phyloP scores from a whole-genome alignment of 2,888 invertebrate genomes.

The Tenthredo scrophulariae region DNA sequence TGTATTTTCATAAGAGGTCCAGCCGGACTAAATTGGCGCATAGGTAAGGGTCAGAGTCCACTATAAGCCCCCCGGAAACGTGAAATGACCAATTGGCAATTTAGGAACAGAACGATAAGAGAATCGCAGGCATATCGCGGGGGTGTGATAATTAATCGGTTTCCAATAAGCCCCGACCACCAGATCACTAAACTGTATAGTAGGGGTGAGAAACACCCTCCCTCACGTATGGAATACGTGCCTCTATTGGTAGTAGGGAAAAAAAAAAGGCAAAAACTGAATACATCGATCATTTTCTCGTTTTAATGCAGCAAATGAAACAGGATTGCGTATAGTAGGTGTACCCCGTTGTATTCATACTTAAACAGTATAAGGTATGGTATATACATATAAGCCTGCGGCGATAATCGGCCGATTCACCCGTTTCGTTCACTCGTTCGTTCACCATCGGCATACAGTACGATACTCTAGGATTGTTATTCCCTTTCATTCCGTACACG shows the following conservation, averaged over 20 bases:
- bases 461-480: slow-evolving; percentile 44
- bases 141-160: slow-evolving; percentile 40
- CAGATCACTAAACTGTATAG: slow-evolving; percentile 26
- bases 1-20: background rate
- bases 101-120: slow-evolving; percentile 36
- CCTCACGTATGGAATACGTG: slow-evolving; percentile 43
- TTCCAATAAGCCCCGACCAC: slow-evolving; percentile 32
- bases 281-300: background rate
- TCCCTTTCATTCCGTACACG: slow-evolving; percentile 53
- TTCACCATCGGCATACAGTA: slow-evolving; percentile 49
- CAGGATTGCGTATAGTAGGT: background rate
- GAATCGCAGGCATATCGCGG: slow-evolving; percentile 34
- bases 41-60: background rate
- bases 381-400: background rate
- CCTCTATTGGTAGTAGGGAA: slow-evolving; percentile 57
- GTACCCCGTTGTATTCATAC: background rate
- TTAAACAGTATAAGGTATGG: background rate
- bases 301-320: background rate
- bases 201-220: background rate
- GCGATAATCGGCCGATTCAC: background rate
- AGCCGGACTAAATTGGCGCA: background rate
- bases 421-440: background rate
- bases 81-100: slow-evolving; percentile 46
- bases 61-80: slow-evolving; percentile 6
- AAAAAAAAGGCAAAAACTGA: background rate